Conservation (phyloP, 2,888 invertebrate species). For the Suillia variegata region DNA sequence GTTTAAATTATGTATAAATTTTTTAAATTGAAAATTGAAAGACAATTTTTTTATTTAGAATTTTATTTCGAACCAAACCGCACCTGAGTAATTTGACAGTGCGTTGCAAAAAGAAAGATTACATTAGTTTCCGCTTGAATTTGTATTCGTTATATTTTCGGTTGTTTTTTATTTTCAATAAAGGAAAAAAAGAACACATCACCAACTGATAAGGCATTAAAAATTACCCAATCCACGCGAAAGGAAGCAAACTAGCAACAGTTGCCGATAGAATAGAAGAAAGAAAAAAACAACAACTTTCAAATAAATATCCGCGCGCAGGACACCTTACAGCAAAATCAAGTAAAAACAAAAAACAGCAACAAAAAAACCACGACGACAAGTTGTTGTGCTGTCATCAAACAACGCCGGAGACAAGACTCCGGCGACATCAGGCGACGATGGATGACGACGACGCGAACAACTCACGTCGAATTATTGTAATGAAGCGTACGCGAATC, state of each 20-base stretch:
- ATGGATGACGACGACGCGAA: slow-evolving; percentile 16
- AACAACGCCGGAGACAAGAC: background rate
- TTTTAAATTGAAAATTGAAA: too few relatives aligned
- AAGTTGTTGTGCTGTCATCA: slow-evolving; percentile 1
- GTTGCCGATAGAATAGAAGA: slow-evolving; percentile 2
- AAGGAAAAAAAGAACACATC: too few relatives aligned
- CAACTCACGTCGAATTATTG: slow-evolving; percentile 49
- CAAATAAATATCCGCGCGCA: background rate
- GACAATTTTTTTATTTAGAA: too few relatives aligned
- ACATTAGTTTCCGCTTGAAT: background rate
- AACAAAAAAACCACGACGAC: too few relatives aligned
- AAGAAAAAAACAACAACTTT: background rate
- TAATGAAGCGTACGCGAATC: slow-evolving; percentile 57
- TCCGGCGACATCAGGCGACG: too few relatives aligned
- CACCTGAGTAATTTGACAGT: background rate
- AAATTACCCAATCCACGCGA: slow-evolving; percentile 42
- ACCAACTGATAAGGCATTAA: slow-evolving; percentile 51
- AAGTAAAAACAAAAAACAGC: too few relatives aligned
- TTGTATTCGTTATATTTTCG: background rate
- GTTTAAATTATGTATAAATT: too few relatives aligned
- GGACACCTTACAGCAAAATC: too few relatives aligned
- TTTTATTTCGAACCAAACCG: too few relatives aligned
- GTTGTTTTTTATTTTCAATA: background rate
- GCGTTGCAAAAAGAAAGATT: background rate
- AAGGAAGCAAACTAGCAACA: slow-evolving; percentile 4